These are phyloP conservation scores for Ceratothoa steindachneri DNA, from an alignment of 2,888 invertebrate species.

Conservation along the genomic window DNA sequence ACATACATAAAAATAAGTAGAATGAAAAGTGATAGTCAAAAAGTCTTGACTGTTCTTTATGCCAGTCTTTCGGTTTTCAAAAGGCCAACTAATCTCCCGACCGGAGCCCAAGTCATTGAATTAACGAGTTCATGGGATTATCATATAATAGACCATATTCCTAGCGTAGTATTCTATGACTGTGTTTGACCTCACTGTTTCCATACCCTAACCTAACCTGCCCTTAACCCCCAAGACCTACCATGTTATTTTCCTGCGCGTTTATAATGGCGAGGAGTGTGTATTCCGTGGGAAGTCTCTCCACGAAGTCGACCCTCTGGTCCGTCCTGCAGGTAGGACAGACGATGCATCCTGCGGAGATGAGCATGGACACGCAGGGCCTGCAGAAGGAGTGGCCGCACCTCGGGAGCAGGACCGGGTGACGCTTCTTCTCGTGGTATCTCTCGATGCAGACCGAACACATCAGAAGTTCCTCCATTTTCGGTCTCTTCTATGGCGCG, in stretches of 20 bases:
- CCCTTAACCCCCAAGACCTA: too few relatives aligned
- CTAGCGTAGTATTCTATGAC: too few relatives aligned
- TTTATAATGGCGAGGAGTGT: constrained; percentile 42
- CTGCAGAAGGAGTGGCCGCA: constrained; percentile 48
- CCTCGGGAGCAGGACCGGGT: constrained; percentile 44
- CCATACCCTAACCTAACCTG: too few relatives aligned
- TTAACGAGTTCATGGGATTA: background rate
- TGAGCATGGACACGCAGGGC: constrained; percentile 40
- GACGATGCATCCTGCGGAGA: constrained; percentile 34
- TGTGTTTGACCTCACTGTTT: too few relatives aligned
- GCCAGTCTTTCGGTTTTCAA: too few relatives aligned
- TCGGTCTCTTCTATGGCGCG: background rate
- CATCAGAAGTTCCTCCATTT: constrained; percentile 43
- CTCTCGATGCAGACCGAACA: constrained; percentile 44
- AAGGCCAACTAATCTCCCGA: too few relatives aligned
- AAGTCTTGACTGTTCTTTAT: too few relatives aligned
- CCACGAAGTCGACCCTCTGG: constrained; percentile 37
- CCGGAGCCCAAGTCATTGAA: background rate
- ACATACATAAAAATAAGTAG: too few relatives aligned
- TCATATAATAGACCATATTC: too few relatives aligned
- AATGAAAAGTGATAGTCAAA: too few relatives aligned
- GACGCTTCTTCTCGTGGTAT: constrained; percentile 35
- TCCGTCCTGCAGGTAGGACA: constrained; percentile 44
- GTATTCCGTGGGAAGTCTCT: constrained; percentile 41
- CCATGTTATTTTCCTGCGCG: constrained; percentile 38